These are phyloP conservation scores for Lasioglossum malachurum DNA, from an alignment of 2,888 invertebrate genomes.

Conservation along the genomic window DNA sequence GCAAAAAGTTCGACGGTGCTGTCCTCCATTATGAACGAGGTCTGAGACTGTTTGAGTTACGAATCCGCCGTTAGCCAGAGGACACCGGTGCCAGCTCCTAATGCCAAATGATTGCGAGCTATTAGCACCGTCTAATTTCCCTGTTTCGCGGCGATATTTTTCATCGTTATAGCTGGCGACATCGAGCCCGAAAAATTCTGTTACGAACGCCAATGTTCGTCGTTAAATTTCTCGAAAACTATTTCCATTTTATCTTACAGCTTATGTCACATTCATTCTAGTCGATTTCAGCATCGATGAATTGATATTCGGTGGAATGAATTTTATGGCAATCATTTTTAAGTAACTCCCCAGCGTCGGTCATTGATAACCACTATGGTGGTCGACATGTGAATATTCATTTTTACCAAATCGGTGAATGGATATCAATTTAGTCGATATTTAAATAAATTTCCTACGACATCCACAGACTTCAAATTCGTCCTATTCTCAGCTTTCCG, in stretches of 20 bases:
- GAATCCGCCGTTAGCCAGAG: slow-evolving; percentile 46
- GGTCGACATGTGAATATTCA: no score
- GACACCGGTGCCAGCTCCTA: slow-evolving; percentile 39
- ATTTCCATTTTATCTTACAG: not conserved
- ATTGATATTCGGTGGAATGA: no score
- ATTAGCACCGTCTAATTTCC: slow-evolving; percentile 37
- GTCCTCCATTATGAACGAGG: slow-evolving; percentile 47
- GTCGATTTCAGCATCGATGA: no score
- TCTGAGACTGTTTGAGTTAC: slow-evolving; percentile 35
- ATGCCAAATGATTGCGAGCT: slow-evolving; percentile 51
- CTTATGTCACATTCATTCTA: no score
- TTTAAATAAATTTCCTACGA: no score
- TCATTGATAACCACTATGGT: no score
- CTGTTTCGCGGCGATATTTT: slow-evolving; percentile 4
- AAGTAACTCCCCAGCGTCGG: no score
- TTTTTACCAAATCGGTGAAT: no score
- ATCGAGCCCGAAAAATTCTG: not conserved
- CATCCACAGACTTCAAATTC: no score
- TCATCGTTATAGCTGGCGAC: not conserved
- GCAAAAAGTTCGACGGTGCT: slow-evolving; percentile 66
- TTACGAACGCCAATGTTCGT: not conserved
- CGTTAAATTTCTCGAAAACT: not conserved
- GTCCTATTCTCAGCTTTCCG: not conserved
- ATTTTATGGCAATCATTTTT: no score
- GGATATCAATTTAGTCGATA: no score